Conservation (phyloP, 2,113 vertebrate species). For the Oriolus oriolus region DNA sequence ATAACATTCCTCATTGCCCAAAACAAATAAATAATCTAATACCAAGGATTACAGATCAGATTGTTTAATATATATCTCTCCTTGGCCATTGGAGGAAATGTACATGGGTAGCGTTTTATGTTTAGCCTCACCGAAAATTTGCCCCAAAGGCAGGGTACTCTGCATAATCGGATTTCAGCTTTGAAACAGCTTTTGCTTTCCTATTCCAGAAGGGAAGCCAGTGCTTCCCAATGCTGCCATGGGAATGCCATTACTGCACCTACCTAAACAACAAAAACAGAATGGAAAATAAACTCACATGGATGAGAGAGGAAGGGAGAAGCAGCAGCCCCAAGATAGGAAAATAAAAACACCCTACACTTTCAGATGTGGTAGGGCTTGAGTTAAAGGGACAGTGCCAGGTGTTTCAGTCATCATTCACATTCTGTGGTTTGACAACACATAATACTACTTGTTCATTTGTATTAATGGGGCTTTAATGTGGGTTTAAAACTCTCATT, state of each 20-base stretch:
- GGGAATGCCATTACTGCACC: neutral
- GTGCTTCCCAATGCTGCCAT: neutral
- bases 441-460: neutral
- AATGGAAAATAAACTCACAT: neutral
- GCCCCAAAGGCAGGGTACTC: neutral
- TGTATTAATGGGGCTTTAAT: neutral
- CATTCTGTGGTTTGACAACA: neutral
- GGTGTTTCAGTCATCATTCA: neutral
- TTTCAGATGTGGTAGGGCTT: neutral
- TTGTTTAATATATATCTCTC: neutral
- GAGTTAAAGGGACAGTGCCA: neutral
- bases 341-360: neutral
- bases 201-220: neutral
- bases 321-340: neutral
- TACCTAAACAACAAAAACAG: conserved; percentile 25
- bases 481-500: neutral
- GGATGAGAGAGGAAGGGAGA: neutral
- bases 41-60: neutral
- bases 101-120: neutral
- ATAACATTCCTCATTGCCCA: neutral
- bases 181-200: neutral
- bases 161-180: neutral
- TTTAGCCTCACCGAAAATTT: neutral
- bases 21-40: conserved; percentile 37
- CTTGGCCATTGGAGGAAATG: neutral